phyloP scores from a whole-genome alignment of 2,888 invertebrate species.

The Leptinotarsa peninsularis region DNA sequence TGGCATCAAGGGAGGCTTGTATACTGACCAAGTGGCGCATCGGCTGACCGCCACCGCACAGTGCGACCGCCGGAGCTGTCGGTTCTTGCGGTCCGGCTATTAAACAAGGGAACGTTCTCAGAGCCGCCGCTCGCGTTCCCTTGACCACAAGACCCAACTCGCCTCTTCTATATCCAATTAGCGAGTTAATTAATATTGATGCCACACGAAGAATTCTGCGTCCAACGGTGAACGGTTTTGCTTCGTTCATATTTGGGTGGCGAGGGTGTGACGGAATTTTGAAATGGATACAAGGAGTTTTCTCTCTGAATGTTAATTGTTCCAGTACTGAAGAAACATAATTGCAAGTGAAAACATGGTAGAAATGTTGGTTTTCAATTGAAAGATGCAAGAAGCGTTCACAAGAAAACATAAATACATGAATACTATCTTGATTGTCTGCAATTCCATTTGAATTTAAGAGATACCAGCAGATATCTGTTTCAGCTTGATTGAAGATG shows the following conservation, averaged over 20 bases:
- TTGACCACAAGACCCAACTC: slow-evolving; percentile 55
- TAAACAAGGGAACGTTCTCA: slow-evolving; percentile 55
- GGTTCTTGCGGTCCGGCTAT: slow-evolving; percentile 58
- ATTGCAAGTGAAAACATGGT: too few species aligned
- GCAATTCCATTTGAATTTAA: too few species aligned
- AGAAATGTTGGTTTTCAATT: too few species aligned
- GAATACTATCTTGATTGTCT: too few species aligned
- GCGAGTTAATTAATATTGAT: slow-evolving; percentile 60
- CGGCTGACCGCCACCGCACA: slow-evolving; percentile 56
- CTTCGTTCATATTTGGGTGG: slow-evolving; percentile 33
- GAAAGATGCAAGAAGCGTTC: too few species aligned
- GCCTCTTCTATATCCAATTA: slow-evolving; percentile 59
- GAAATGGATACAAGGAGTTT: too few species aligned
- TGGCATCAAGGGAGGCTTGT: slow-evolving; percentile 43
- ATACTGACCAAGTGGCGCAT: slow-evolving; percentile 54
- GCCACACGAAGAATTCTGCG: slow-evolving; percentile 49
- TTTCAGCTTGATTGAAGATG: too few species aligned
- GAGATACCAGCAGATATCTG: too few species aligned
- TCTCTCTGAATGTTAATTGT: too few species aligned
- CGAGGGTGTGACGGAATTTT: too few species aligned
- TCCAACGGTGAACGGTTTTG: slow-evolving; percentile 35
- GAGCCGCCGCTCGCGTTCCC: slow-evolving; percentile 53
- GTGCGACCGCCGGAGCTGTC: slow-evolving; percentile 54
- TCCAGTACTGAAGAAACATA: too few species aligned
- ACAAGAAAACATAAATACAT: too few species aligned